Percentiles rank a stretch among this genome's conserved stretches.
These are phyloP conservation scores for Eupithecia inturbata DNA, from an alignment of 2,888 invertebrate species.

Conservation along the genomic window DNA sequence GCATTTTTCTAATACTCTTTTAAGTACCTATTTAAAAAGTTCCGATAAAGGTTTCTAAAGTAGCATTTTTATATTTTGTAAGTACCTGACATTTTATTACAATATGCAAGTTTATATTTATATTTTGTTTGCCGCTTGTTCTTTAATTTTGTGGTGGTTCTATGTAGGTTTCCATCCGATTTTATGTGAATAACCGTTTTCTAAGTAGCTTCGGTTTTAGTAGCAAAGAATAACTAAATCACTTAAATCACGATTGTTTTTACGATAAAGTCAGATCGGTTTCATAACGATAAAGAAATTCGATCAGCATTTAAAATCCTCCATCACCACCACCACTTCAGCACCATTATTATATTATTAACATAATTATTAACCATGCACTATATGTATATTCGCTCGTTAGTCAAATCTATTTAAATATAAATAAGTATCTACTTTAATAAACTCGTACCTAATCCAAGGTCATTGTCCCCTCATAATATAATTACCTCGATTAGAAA, in stretches of 20 bases:
- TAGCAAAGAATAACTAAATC: background rate
- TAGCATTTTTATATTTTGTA: too few relatives aligned
- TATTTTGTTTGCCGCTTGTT: too few relatives aligned
- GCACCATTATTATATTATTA: background rate
- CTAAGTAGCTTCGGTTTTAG: background rate
- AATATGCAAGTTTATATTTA: too few relatives aligned
- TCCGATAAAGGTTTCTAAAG: too few relatives aligned
- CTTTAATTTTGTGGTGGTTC: too few relatives aligned
- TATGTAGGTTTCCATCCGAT: too few relatives aligned
- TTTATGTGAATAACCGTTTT: background rate
- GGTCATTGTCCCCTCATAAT: constrained; percentile 9
- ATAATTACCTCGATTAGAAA: constrained; percentile 26
- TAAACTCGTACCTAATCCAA: constrained; percentile 5
- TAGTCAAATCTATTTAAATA: constrained; percentile 11
- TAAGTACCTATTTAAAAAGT: too few relatives aligned
- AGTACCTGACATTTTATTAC: too few relatives aligned
- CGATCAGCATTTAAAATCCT: constrained; percentile 5
- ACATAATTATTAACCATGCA: constrained; percentile 1
- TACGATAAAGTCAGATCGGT: background rate
- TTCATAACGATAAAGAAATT: background rate
- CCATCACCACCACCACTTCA: too few relatives aligned
- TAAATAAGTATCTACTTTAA: background rate
- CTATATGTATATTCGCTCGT: background rate
- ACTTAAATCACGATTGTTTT: background rate
- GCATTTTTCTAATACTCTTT: background rate